Evolutionary conservation across 2,888 invertebrate species (phyloP).

Genomic region (Abrostola tripartita): DNA sequence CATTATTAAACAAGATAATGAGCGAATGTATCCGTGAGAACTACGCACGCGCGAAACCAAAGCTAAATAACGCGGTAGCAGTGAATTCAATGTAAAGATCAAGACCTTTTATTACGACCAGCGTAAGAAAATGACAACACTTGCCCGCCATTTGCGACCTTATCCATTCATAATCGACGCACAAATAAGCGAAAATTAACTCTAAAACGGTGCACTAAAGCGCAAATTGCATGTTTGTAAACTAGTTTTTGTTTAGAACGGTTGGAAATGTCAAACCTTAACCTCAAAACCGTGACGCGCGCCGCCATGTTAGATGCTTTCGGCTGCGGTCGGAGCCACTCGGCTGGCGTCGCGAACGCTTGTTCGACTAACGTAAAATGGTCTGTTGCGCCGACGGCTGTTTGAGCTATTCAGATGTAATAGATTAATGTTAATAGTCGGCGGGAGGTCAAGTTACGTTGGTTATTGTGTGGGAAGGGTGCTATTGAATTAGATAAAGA

Average conservation of each 20-base stretch:
- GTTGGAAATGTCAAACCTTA: slow-evolving; percentile 87
- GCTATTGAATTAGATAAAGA: slow-evolving; percentile 78
- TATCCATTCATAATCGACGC: slow-evolving; percentile 56
- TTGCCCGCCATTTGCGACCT: slow-evolving; percentile 71
- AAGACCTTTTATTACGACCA: slow-evolving; percentile 77
- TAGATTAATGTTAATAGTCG: slow-evolving; percentile 42
- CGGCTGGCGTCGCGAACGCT: slow-evolving; percentile 63
- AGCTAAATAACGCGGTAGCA: slow-evolving; percentile 71
- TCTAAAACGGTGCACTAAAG: slow-evolving; percentile 57
- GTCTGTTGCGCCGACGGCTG: slow-evolving; percentile 53
- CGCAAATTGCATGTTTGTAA: slow-evolving; percentile 42
- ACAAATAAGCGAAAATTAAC: slow-evolving; percentile 62
- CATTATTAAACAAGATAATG: slow-evolving; percentile 71
- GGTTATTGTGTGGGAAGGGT: slow-evolving; percentile 67
- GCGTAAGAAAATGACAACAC: slow-evolving; percentile 77
- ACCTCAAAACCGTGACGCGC: slow-evolving; percentile 86
- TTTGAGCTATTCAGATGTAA: slow-evolving; percentile 39
- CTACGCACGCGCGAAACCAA: slow-evolving; percentile 71
- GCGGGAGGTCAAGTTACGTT: slow-evolving; percentile 63
- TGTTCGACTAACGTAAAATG: slow-evolving; percentile 65
- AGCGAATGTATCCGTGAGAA: slow-evolving; percentile 75
- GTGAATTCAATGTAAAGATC: slow-evolving; percentile 85
- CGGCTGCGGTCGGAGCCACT: slow-evolving; percentile 73
- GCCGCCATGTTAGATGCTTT: slow-evolving; percentile 80
- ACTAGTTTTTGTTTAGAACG: slow-evolving; percentile 73